phyloP scores from a whole-genome alignment of 2,888 invertebrate genomes.

The Branchipolynoe longqiensis region DNA sequence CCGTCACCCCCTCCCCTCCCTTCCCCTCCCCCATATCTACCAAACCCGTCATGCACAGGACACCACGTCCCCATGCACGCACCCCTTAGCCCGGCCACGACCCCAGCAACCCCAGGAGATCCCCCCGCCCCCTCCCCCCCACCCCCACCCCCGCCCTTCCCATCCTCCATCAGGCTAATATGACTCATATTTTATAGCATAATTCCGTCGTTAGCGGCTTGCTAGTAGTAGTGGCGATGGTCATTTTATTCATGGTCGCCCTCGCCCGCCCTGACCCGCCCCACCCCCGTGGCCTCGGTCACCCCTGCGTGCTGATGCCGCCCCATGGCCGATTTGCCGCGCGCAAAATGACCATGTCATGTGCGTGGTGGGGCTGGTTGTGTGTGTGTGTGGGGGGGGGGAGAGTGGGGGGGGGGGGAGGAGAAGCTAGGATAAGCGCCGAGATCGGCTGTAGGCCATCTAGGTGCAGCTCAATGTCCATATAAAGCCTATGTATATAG shows the following conservation, averaged over 20 bases:
- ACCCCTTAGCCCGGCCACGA: neutral
- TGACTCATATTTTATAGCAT: conserved; percentile 57
- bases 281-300: neutral
- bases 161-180: conserved; percentile 29
- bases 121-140: neutral
- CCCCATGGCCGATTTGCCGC: neutral
- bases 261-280: neutral
- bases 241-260: conserved; percentile 47
- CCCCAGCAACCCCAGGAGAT: conserved; percentile 1
- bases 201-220: conserved; percentile 45
- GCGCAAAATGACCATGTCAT: conserved; percentile 25
- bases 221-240: conserved; percentile 11
- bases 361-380: neutral
- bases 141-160: neutral
- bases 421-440: too few relatives aligned
- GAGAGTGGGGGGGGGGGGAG: too few relatives aligned
- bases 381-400: neutral
- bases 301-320: neutral
- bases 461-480: neutral
- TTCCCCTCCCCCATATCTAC: too few relatives aligned
- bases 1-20: too few relatives aligned
- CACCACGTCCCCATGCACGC: neutral
- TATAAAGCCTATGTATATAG: neutral
- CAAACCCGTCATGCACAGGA: neutral
- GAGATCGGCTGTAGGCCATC: too few relatives aligned